A percentile compares a stretch with the other conserved stretches of the same genome.
phyloP scores from a whole-genome alignment of 2,797 vertebrate genomes.

The Toxotes lorentzi region DNA sequence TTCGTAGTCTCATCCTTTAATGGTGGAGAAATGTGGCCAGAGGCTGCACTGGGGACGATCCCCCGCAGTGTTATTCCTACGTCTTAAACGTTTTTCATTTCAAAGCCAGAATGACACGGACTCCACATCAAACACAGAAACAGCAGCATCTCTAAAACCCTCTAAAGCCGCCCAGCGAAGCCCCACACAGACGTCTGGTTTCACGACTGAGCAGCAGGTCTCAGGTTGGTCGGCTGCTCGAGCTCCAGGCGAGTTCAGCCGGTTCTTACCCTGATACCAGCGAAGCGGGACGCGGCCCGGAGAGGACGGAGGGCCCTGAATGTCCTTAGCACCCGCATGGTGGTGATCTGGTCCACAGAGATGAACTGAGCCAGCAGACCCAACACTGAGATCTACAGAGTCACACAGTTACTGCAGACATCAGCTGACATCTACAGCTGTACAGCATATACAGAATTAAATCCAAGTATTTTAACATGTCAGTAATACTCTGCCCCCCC shows the following conservation, averaged over 20 bases:
- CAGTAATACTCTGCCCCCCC: too few species aligned
- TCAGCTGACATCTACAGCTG: neutral
- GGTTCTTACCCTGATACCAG: constrained; percentile 93
- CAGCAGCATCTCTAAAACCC: constrained; percentile 23
- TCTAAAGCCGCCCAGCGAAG: constrained; percentile 9
- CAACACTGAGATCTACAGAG: constrained; percentile 79
- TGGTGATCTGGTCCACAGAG: constrained; percentile 78
- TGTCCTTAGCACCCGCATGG: constrained; percentile 89
- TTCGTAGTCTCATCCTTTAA: too few species aligned
- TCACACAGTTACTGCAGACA: constrained; percentile 18
- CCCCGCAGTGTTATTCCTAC: too few species aligned
- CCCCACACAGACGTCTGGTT: too few species aligned
- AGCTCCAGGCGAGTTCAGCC: neutral
- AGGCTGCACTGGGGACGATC: too few species aligned
- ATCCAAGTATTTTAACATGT: too few species aligned
- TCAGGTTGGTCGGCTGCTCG: neutral
- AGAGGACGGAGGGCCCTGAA: constrained; percentile 91
- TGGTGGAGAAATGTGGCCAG: neutral
- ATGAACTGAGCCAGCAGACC: constrained; percentile 78
- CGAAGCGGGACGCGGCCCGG: constrained; percentile 91
- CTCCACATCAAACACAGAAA: neutral
- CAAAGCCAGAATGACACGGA: constrained; percentile 8
- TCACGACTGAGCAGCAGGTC: too few species aligned
- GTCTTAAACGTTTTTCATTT: neutral
- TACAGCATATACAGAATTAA: too few species aligned